Conservation (phyloP, 2,888 invertebrate species). For the Tricholauxania praeusta region DNA sequence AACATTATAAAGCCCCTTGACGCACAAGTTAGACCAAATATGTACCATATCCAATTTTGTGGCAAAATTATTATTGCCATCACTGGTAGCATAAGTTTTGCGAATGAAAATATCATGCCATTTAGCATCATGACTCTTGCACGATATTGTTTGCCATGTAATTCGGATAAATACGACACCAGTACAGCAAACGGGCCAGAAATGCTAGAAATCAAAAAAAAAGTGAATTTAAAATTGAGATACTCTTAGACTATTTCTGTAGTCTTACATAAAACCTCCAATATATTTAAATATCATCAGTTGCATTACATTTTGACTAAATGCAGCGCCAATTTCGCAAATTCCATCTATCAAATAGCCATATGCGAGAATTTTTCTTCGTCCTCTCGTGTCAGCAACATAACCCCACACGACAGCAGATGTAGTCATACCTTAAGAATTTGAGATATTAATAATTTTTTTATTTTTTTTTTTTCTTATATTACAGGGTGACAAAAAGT, state of each 20-base stretch:
- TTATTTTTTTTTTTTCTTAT: too few species aligned
- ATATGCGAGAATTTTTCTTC: constrained; percentile 75
- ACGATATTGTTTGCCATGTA: constrained; percentile 77
- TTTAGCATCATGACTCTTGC: constrained; percentile 76
- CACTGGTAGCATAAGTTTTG: constrained; percentile 75
- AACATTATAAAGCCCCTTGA: not conserved
- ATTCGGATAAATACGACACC: constrained; percentile 79
- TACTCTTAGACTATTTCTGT: not conserved
- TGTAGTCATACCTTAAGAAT: constrained; percentile 73
- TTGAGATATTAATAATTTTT: too few species aligned
- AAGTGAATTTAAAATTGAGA: not conserved
- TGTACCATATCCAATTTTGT: constrained; percentile 70
- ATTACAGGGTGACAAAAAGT: too few species aligned
- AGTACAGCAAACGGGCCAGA: constrained; percentile 82
- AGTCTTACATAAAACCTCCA: constrained; percentile 80
- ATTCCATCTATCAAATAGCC: constrained; percentile 75
- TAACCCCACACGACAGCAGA: constrained; percentile 84
- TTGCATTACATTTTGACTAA: constrained; percentile 76
- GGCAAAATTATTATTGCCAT: constrained; percentile 82
- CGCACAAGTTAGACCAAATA: constrained; percentile 61
- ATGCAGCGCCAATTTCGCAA: constrained; percentile 74
- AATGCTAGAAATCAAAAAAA: constrained; percentile 66
- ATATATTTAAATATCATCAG: constrained; percentile 77
- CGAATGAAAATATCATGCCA: constrained; percentile 76
- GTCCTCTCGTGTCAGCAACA: constrained; percentile 79